Evolutionary conservation across 2,113 vertebrate genomes (phyloP).

Genomic region (Platysteira castanea): DNA sequence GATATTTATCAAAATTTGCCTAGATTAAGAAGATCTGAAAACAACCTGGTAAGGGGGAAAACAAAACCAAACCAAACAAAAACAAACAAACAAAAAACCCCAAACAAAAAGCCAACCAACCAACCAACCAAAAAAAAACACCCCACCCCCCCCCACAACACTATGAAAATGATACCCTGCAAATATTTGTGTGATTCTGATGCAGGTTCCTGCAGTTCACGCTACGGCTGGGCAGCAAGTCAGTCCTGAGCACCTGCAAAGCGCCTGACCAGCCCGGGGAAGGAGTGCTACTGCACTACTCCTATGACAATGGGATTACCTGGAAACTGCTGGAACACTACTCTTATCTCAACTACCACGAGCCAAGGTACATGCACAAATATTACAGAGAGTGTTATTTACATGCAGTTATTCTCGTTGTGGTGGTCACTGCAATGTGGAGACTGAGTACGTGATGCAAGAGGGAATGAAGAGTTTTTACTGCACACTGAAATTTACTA

Average conservation of each 20-base stretch:
- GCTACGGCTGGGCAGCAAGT: constrained; percentile 90
- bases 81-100: rapidly evolving
- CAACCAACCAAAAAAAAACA: background rate
- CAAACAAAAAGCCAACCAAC: background rate
- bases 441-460: background rate
- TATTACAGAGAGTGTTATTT: background rate
- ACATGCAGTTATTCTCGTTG: background rate
- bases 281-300: constrained; percentile 93
- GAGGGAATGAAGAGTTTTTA: background rate
- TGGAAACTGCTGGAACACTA: constrained; percentile 96
- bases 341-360: constrained; percentile 92
- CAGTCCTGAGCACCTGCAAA: constrained; percentile 91
- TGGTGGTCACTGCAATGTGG: background rate
- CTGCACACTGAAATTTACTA: background rate
- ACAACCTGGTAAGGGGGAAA: background rate
- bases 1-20: constrained; percentile 26
- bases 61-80: background rate
- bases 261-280: constrained; percentile 94
- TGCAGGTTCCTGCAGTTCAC: constrained; percentile 96
- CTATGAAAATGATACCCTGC: background rate
- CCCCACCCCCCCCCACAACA: too few relatives aligned
- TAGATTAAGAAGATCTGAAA: constrained; percentile 32
- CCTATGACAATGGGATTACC: constrained; percentile 94
- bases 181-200: background rate
- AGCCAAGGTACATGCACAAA: constrained; percentile 82